Percentiles rank a stretch among this genome's conserved stretches.
phyloP scores from a whole-genome alignment of 2,888 invertebrate genomes.

The Chrysomela aeneicollis region DNA sequence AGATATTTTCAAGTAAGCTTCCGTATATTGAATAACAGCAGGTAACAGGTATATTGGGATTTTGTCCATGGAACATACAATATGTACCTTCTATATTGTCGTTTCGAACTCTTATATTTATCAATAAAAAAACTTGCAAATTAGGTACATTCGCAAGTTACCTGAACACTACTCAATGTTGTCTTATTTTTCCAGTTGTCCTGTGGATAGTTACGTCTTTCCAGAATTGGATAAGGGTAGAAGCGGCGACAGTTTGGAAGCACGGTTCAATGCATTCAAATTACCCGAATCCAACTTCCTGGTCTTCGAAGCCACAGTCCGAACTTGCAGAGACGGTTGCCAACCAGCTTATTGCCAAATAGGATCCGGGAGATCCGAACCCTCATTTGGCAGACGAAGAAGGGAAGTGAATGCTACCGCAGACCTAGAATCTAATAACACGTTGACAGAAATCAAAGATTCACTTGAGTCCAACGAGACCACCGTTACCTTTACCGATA shows the following conservation, averaged over 20 bases:
- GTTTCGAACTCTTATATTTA: too few species aligned
- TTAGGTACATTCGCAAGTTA: too few species aligned
- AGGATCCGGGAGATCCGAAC: conserved; percentile 76
- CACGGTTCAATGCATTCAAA: conserved; percentile 92
- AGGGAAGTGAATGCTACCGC: conserved; percentile 61
- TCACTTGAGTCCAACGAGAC: conserved; percentile 15
- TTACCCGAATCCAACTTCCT: conserved; percentile 94
- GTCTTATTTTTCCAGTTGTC: conserved; percentile 74
- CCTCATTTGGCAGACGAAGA: conserved; percentile 80
- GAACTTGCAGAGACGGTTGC: conserved; percentile 88
- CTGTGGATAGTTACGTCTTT: conserved; percentile 91
- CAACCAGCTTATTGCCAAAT: conserved; percentile 89
- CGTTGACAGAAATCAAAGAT: conserved; percentile 40
- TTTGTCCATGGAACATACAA: too few species aligned
- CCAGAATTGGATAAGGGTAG: conserved; percentile 87
- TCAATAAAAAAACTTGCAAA: too few species aligned
- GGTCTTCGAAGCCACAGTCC: conserved; percentile 90
- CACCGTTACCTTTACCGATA: not conserved
- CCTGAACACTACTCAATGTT: not conserved
- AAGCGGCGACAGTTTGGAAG: conserved; percentile 86
- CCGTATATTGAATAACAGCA: too few species aligned
- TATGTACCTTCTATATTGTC: too few species aligned
- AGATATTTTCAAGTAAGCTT: too few species aligned
- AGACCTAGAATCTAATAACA: conserved; percentile 47
- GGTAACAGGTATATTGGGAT: too few species aligned